Evolutionary conservation across 2,888 invertebrate genomes (phyloP).

Genomic region (Cybosia mesomella): DNA sequence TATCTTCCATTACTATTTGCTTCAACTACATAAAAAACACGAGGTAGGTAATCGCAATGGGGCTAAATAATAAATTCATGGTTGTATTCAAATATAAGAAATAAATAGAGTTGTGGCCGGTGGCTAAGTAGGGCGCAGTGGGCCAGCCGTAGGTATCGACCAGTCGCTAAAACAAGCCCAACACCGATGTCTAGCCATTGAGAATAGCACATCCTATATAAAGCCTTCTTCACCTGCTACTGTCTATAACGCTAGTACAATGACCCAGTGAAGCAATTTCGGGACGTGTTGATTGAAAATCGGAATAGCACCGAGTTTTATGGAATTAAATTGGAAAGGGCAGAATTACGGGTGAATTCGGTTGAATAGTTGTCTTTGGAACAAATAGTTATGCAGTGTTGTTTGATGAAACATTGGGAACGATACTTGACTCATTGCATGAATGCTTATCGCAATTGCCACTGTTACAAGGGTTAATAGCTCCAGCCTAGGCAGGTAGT

Average conservation of each 20-base stretch:
- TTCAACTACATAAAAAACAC: conserved; percentile 43
- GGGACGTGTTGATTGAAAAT: conserved; percentile 72
- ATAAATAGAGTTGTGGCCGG: conserved; percentile 74
- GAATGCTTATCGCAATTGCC: background rate
- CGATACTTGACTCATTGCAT: background rate
- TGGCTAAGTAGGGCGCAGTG: conserved; percentile 79
- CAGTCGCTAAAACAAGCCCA: conserved; percentile 79
- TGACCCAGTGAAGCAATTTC: conserved; percentile 77
- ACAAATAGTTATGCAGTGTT: conserved; percentile 35
- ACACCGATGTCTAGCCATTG: conserved; percentile 71
- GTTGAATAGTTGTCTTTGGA: conserved; percentile 37
- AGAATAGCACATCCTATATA: conserved; percentile 61
- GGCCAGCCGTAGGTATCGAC: conserved; percentile 78
- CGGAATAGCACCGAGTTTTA: conserved; percentile 66
- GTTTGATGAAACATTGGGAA: conserved; percentile 40
- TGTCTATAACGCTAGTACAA: conserved; percentile 71
- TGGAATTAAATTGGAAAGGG: conserved; percentile 64
- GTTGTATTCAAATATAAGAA: conserved; percentile 62
- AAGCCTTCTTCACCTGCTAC: conserved; percentile 70
- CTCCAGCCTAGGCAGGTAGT: no score
- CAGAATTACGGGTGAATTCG: conserved; percentile 46
- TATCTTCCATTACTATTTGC: conserved; percentile 48
- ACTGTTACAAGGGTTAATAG: background rate
- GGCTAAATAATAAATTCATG: conserved; percentile 59
- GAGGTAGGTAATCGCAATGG: conserved; percentile 39